Evolutionary conservation across 2,113 vertebrate species (phyloP), one percentile per base, ranked within the genome.

Genomic region (Callocephalon fimbriatum): DNA sequence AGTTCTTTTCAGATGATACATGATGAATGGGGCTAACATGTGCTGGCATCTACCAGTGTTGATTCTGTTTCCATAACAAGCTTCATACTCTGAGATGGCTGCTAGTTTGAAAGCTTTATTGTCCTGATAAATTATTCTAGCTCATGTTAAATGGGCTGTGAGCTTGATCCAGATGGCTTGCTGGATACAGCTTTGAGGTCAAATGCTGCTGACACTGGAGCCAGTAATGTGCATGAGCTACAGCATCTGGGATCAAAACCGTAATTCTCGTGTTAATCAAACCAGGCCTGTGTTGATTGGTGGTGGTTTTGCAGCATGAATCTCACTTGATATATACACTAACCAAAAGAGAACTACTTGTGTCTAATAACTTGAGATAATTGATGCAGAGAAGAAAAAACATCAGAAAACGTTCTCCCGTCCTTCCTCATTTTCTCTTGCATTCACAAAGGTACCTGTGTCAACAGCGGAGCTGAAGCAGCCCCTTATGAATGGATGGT

Each of bases 91-190:
- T 29, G 68, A 79, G 76, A 76, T 84, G 37, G 76, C 65, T 79
- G 68, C 58, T 68, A 21, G 56, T 81, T 72, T 92, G 86, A 93
- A 93, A 91, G 88, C 68, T 88, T 97, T 97, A 95, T 95, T 89
- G 91, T 93, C 65, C 87, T 81, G 73, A 96, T 89, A 95, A 92
- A 95, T 81, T 48, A 82, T 95, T 90, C 92, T 82, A 88, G 80
- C 74, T 96, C 53, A 79, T 85, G 95, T 94, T 95, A 96, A 96
- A 96, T 93, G 92, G 87, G 27, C 91, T 92, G 88, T 94, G 79
- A 95, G 86, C 66, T 89, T 91, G 90, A 93, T 94, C 84, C 95
- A 97, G 95, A 94, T 96, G 96, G 95, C 77, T 94, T 94, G 66
- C 71, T 96, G 71, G 90, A 68, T 79, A 68, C 27, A 53, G 31